Conservation (phyloP, 2,113 vertebrate genomes). For the Danio rerio region GRCz12tu NC_133176.1:25686001-25686500, state of each 20-base stretch:
- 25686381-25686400: neutral
- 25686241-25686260: conserved; percentile 72
- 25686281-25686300: conserved; percentile 44
- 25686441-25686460: neutral
- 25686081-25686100: conserved; percentile 90
- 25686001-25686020: conserved; percentile 99
- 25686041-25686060: conserved; percentile 98
- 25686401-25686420: neutral
- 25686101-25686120: conserved; percentile 94
- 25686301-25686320: neutral
- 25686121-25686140: conserved; percentile 87
- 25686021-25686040: conserved; percentile 95
- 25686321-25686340: too few species aligned
- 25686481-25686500: too few species aligned
- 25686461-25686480: neutral
- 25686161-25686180: conserved; percentile 55
- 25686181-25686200: conserved; percentile 78
- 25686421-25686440: neutral
- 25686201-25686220: conserved; percentile 85
- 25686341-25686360: too few species aligned
- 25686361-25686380: too few species aligned
- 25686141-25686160: conserved; percentile 80
- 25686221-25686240: conserved; percentile 84
- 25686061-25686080: conserved; percentile 98
- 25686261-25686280: conserved; percentile 62